These are phyloP conservation scores for Drosophila fulvimacula DNA, from an alignment of 2,888 invertebrate genomes.

Conservation along the genomic window DNA sequence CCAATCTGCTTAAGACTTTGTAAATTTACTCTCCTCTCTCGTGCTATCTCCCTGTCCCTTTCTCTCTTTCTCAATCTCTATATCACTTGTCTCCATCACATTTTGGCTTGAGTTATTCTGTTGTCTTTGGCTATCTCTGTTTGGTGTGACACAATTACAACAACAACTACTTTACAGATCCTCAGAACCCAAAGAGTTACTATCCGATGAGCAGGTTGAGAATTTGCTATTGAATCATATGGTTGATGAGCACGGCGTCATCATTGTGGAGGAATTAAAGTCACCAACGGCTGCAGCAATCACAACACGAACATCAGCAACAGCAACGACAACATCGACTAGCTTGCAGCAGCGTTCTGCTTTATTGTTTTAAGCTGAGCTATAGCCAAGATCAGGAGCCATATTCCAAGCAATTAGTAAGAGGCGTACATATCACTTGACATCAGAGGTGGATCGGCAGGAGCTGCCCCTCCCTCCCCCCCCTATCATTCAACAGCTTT, in stretches of 20 bases:
- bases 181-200: conserved; percentile 84
- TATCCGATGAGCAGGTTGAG: conserved; percentile 85
- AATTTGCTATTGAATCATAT: conserved; percentile 83
- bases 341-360: conserved; percentile 37
- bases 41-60: not conserved
- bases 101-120: conserved; percentile 9
- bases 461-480: not conserved
- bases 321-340: conserved; percentile 46
- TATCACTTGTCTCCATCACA: not conserved
- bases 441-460: conserved; percentile 21
- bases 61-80: not conserved
- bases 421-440: conserved; percentile 58
- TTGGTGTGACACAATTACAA: conserved; percentile 33
- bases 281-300: conserved; percentile 65
- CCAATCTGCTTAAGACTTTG: conserved; percentile 15
- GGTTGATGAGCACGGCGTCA: conserved; percentile 82
- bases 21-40: conserved; percentile 1
- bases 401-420: conserved; percentile 44
- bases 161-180: conserved; percentile 73
- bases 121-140: conserved; percentile 28
- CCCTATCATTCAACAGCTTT: conserved; percentile 26
- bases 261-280: conserved; percentile 81
- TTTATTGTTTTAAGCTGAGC: conserved; percentile 58
- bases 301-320: conserved; percentile 39
- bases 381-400: conserved; percentile 14